Evolutionary conservation across 1,140 invertebrate species (phyloP).

Genomic region (Musca vetustissima): DNA sequence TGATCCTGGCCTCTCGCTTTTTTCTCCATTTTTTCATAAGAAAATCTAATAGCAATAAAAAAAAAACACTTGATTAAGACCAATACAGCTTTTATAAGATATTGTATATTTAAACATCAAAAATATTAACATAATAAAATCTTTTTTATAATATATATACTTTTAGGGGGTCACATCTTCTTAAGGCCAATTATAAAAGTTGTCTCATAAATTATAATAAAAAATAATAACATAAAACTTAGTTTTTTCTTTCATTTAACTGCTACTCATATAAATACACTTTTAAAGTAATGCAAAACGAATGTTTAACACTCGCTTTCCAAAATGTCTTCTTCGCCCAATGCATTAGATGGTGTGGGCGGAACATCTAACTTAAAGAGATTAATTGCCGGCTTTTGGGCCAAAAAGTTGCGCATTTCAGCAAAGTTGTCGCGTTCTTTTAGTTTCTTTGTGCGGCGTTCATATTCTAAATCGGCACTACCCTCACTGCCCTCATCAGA

Average conservation of each 20-base stretch:
- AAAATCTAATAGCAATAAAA: no score
- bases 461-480: constrained; percentile 39
- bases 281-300: constrained; percentile 1
- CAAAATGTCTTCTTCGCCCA: constrained; percentile 42
- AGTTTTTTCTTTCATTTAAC: not conserved
- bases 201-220: no score
- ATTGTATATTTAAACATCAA: no score
- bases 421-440: constrained; percentile 53
- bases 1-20: no score
- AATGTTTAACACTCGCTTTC: constrained; percentile 48
- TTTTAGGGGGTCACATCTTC: no score
- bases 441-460: constrained; percentile 39
- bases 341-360: constrained; percentile 26
- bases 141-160: no score
- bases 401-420: constrained; percentile 53
- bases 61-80: no score
- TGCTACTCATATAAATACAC: not conserved
- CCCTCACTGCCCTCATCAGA: constrained; percentile 29
- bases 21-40: no score
- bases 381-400: constrained; percentile 49
- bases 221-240: no score
- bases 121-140: no score
- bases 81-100: no score
- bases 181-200: no score
- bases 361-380: constrained; percentile 39